These are phyloP conservation scores for Bactericera cockerelli DNA, from an alignment of 1,140 invertebrate genomes.

Conservation along the genomic window DNA sequence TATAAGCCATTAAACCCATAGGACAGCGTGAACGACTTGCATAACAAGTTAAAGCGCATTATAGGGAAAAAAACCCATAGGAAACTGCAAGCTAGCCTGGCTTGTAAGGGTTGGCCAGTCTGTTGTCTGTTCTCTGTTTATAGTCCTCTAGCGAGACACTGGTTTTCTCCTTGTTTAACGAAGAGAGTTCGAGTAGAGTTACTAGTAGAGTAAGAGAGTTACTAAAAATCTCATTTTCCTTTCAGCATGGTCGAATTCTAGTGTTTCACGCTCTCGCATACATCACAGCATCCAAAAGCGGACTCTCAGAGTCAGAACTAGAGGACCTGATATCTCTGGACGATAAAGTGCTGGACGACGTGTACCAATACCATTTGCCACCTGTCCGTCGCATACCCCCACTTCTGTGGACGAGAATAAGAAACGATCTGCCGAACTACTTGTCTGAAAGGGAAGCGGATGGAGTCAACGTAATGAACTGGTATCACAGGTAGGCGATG, in stretches of 20 bases:
- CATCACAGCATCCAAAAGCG: slow-evolving; percentile 84
- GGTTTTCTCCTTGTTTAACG: too few relatives aligned
- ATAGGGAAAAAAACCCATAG: too few relatives aligned
- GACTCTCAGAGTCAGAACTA: slow-evolving; percentile 80
- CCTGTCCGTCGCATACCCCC: slow-evolving; percentile 89
- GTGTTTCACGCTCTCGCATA: slow-evolving; percentile 89
- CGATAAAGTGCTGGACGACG: slow-evolving; percentile 85
- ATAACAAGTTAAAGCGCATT: too few relatives aligned
- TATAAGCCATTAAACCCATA: too few relatives aligned
- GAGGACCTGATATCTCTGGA: slow-evolving; percentile 90
- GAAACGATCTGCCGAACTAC: slow-evolving; percentile 90
- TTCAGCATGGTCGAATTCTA: slow-evolving; percentile 69
- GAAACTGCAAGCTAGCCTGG: too few relatives aligned
- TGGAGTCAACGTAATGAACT: slow-evolving; percentile 91
- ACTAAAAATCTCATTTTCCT: too few relatives aligned
- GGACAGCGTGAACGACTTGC: too few relatives aligned
- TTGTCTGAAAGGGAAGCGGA: slow-evolving; percentile 91
- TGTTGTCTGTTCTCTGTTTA: too few relatives aligned
- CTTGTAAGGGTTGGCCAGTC: too few relatives aligned
- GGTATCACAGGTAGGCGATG: slow-evolving; percentile 73
- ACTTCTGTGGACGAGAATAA: slow-evolving; percentile 84
- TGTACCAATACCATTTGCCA: slow-evolving; percentile 96
- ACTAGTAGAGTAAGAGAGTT: too few relatives aligned
- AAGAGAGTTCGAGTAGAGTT: too few relatives aligned
- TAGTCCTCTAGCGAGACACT: too few relatives aligned